Evolutionary conservation across 2,888 invertebrate genomes (phyloP).

Genomic region (Carcina quercana): DNA sequence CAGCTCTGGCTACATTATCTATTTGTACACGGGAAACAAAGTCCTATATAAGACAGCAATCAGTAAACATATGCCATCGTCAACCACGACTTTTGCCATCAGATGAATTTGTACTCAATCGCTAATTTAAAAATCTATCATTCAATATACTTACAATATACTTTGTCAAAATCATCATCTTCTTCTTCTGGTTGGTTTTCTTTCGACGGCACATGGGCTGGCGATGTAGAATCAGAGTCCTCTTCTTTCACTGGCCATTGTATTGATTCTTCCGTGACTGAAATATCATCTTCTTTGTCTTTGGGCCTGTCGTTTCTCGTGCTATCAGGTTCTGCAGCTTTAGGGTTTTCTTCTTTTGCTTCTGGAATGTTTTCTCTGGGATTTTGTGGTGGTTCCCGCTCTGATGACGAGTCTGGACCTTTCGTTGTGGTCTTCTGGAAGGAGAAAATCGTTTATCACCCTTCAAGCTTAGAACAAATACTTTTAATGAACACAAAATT

Average conservation of each 20-base stretch:
- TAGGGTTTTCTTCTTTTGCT: slow-evolving; percentile 45
- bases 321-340: slow-evolving; percentile 36
- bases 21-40: too few species aligned
- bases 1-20: too few species aligned
- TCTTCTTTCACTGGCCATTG: slow-evolving; percentile 61
- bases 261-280: slow-evolving; percentile 51
- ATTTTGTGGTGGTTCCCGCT: slow-evolving; percentile 42
- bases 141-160: slow-evolving; percentile 44
- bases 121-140: too few species aligned
- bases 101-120: too few species aligned
- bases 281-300: slow-evolving; percentile 46
- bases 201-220: slow-evolving; percentile 42
- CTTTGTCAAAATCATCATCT: slow-evolving; percentile 46
- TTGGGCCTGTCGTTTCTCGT: slow-evolving; percentile 53
- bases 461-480: too few species aligned
- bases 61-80: too few species aligned
- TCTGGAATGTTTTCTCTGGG: slow-evolving; percentile 47
- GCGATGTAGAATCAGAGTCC: slow-evolving; percentile 43
- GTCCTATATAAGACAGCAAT: too few species aligned
- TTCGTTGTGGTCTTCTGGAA: slow-evolving; percentile 60
- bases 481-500: too few species aligned
- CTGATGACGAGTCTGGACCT: slow-evolving; percentile 60
- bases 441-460: too few species aligned
- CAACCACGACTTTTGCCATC: too few species aligned
- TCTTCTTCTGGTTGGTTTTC: slow-evolving; percentile 38